phyloP scores from a whole-genome alignment of 2,797 vertebrate genomes.

The Sebastes hopkinsi region DNA sequence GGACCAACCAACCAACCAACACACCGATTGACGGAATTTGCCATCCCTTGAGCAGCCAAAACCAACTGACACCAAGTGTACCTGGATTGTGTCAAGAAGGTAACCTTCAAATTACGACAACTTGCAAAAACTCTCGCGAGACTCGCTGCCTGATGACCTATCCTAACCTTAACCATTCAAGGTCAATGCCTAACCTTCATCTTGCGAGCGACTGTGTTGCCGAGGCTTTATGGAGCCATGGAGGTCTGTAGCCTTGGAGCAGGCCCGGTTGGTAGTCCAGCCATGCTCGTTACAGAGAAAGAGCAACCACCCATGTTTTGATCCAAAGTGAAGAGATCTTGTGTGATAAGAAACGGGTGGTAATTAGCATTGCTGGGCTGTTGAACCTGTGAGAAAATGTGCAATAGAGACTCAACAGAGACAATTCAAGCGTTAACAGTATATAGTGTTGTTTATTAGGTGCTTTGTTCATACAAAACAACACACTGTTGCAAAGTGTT shows the following conservation, averaged over 20 bases:
- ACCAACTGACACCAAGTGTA: not conserved
- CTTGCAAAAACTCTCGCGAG: no score
- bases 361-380: not conserved
- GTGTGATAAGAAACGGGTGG: not conserved
- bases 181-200: no score
- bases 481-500: constrained; percentile 57
- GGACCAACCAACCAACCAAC: not conserved
- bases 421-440: constrained; percentile 46
- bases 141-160: no score
- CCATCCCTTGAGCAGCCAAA: not conserved
- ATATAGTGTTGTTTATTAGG: constrained; percentile 62
- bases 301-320: not conserved
- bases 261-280: not conserved
- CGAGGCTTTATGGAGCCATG: not conserved
- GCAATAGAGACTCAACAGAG: constrained; percentile 31
- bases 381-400: not conserved
- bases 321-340: not conserved
- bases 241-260: not conserved
- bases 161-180: no score
- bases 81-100: fast-evolving
- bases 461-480: constrained; percentile 71
- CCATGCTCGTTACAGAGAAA: not conserved
- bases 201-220: no score
- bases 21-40: not conserved
- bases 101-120: no score